These are phyloP conservation scores for Papilio aristodemus DNA, from an alignment of 1,140 invertebrate genomes.

Conservation along the genomic window DNA sequence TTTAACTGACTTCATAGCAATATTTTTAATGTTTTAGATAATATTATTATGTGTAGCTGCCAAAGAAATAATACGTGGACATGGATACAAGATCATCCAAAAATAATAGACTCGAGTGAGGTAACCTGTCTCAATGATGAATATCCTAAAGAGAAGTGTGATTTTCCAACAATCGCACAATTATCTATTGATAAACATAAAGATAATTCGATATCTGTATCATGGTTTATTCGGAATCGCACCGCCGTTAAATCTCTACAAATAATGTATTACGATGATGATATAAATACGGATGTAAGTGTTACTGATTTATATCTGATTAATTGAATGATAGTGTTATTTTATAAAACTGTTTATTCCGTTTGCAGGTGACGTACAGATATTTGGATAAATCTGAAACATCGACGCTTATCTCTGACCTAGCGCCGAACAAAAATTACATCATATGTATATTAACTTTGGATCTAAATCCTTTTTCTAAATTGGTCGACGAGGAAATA, in stretches of 20 bases:
- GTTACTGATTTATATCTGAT: slow-evolving; percentile 15
- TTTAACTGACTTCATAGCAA: neutral
- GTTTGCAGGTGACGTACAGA: slow-evolving; percentile 65
- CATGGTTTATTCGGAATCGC: slow-evolving; percentile 73
- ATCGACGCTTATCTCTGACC: slow-evolving; percentile 57
- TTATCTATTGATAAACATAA: slow-evolving; percentile 72
- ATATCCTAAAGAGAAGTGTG: slow-evolving; percentile 70
- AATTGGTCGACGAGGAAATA: slow-evolving; percentile 48
- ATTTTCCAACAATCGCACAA: slow-evolving; percentile 69
- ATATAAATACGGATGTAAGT: slow-evolving; percentile 62
- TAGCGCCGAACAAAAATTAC: slow-evolving; percentile 63
- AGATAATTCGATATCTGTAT: slow-evolving; percentile 71
- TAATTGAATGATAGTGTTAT: slow-evolving; percentile 21
- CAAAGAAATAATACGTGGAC: slow-evolving; percentile 75
- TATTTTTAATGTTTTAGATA: slow-evolving; percentile 55
- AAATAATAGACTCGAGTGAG: slow-evolving; percentile 63
- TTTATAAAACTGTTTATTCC: slow-evolving; percentile 36
- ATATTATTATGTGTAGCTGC: slow-evolving; percentile 68
- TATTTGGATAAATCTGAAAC: slow-evolving; percentile 64
- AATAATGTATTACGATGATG: slow-evolving; percentile 69
- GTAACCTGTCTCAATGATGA: slow-evolving; percentile 66
- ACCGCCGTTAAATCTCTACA: slow-evolving; percentile 71
- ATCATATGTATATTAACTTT: slow-evolving; percentile 66
- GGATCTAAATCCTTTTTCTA: slow-evolving; percentile 55
- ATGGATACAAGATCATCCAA: slow-evolving; percentile 77